Evolutionary conservation across 2,888 invertebrate species (phyloP), one percentile per base, ranked within the genome.

Genomic region (Merodon equestris): DNA sequence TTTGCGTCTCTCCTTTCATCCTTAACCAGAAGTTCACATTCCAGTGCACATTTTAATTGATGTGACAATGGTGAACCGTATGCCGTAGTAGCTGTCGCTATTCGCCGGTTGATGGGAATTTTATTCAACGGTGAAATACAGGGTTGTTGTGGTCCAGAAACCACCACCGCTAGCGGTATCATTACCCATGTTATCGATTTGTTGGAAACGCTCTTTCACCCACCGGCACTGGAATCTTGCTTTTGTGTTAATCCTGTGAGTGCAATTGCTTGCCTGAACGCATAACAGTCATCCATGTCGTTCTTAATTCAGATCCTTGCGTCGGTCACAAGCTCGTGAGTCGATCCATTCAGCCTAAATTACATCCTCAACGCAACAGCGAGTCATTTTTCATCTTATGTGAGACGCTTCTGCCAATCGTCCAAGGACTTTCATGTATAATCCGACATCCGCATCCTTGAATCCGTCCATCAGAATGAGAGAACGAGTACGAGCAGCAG

Each of bases 41-140:
- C 64, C 68, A 79, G 79, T 79, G 79, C 53, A 79, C 79, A 79
- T 79, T 79, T 79, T 79, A 79, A 79, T 79, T 79, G 79, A 79
- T 79, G 70, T 79, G 79, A 70, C 79, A 74, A 79, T 64, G 70
- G 74, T 68, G 64, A 70, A 79, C 79, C 79, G 68, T 74, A 68
- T 74, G 73, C 60, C 50, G 44, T 56, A 64, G 64, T 27, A 27
- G 7, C 3, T 27, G 27, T 27, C 27, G 27, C 27, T 27, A 27
- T 27, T 27, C 27, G 27, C 7, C 7, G 27, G 27, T 79, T 74
- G 68, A 74, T 79, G 74, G 68, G 79, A 79, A 79, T 79, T 70
- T 70, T 27, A 48, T 67, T 63, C 68, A 70, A 74, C 68, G 60
- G 60, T 74, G 54, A 45, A 74, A 27, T 53, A 57, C 61, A 51